These are phyloP conservation scores for Nipponia nippon DNA, from an alignment of 2,113 vertebrate species.

Conservation along the genomic window DNA sequence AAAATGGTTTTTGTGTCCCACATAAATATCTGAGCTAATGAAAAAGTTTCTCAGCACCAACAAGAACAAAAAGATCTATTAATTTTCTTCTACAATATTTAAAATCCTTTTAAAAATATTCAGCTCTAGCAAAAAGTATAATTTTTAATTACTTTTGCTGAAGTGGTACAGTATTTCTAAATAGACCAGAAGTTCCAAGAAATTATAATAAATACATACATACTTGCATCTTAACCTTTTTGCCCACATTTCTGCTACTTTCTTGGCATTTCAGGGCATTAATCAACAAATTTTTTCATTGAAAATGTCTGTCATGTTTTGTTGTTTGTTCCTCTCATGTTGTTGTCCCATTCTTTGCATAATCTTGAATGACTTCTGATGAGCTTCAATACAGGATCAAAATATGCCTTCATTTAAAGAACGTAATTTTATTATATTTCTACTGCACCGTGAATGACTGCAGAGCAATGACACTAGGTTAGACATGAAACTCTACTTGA, in stretches of 20 bases:
- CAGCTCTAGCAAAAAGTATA: background rate
- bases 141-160: background rate
- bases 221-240: background rate
- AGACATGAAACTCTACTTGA: background rate
- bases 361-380: background rate
- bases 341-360: background rate
- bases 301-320: background rate
- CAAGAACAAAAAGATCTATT: background rate
- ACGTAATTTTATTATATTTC: background rate
- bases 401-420: background rate
- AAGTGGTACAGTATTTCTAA: background rate
- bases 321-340: background rate
- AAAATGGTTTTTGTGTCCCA: background rate
- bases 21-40: background rate
- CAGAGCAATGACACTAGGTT: background rate
- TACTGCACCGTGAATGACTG: background rate
- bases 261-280: background rate
- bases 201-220: background rate
- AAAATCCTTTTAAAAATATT: background rate
- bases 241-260: background rate
- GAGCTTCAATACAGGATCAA: background rate
- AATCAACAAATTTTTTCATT: background rate
- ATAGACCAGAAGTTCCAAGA: background rate
- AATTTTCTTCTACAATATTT: background rate
- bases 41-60: background rate